Conservation (phyloP, 2,797 vertebrate genomes). For the Pseudochromis fuscus region DNA sequence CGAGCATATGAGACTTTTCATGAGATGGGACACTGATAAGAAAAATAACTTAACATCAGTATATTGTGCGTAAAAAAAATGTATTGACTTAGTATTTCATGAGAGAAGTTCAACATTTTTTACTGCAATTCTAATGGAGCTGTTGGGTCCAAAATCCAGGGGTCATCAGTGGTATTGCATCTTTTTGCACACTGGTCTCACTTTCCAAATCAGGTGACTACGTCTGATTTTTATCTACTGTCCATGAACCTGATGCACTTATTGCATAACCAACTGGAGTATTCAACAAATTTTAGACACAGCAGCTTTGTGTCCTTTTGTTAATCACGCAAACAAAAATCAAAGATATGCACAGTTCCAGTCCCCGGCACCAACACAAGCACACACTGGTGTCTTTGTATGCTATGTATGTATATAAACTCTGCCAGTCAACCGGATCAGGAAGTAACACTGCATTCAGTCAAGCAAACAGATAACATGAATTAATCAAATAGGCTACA, state of each 20-base stretch:
- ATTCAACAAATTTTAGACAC: slow-evolving; percentile 49
- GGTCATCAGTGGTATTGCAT: too few species aligned
- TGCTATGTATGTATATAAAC: neutral
- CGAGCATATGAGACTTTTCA: too few species aligned
- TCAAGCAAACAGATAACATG: slow-evolving; percentile 11
- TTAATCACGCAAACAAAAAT: slow-evolving; percentile 57
- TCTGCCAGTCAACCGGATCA: slow-evolving; percentile 4
- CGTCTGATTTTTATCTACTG: too few species aligned
- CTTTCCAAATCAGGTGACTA: too few species aligned
- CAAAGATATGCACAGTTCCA: slow-evolving; percentile 30
- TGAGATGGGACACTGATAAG: too few species aligned
- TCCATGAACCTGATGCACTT: slow-evolving; percentile 39
- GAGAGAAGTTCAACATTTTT: too few species aligned
- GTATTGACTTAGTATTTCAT: too few species aligned
- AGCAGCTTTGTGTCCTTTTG: slow-evolving; percentile 55
- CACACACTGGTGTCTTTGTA: neutral
- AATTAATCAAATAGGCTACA: slow-evolving; percentile 21
- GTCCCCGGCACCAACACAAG: neutral
- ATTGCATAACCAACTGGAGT: slow-evolving; percentile 45
- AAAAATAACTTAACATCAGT: too few species aligned
- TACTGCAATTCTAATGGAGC: too few species aligned
- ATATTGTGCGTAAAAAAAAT: too few species aligned
- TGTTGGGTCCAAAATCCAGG: too few species aligned
- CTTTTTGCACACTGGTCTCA: too few species aligned
- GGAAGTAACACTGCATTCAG: slow-evolving; percentile 8